These are phyloP conservation scores for Agapornis roseicollis DNA, from an alignment of 2,113 vertebrate species.

Conservation along the genomic window DNA sequence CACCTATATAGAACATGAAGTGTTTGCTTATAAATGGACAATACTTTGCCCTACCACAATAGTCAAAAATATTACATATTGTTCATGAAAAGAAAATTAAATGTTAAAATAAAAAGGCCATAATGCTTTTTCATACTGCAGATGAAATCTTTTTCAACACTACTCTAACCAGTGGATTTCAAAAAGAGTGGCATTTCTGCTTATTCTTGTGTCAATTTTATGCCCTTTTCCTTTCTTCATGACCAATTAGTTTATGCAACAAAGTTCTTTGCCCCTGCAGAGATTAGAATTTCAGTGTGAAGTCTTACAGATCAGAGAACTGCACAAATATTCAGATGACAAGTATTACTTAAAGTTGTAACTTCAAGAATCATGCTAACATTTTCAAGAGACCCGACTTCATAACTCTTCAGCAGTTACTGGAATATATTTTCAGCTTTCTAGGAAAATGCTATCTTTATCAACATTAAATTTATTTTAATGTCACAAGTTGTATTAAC, in stretches of 20 bases:
- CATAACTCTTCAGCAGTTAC: background rate
- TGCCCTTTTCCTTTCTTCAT: background rate
- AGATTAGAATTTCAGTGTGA: background rate
- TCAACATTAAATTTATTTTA: background rate
- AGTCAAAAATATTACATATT: background rate
- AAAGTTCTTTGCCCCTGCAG: background rate
- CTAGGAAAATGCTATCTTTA: background rate
- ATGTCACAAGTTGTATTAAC: background rate
- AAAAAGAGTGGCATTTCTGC: background rate
- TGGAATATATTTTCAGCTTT: background rate
- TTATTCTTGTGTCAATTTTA: background rate
- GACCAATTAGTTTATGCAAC: background rate
- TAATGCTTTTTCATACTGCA: background rate
- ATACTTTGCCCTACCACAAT: background rate
- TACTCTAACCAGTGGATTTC: background rate
- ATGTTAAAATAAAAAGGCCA: background rate
- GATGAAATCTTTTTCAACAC: background rate
- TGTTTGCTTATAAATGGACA: background rate
- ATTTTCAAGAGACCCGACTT: background rate
- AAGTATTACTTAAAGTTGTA: background rate
- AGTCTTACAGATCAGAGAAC: background rate
- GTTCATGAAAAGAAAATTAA: background rate
- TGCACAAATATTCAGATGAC: background rate
- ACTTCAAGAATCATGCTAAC: background rate
- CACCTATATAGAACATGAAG: background rate